Evolutionary conservation across 2,113 vertebrate genomes (phyloP).

Genomic region (Hippocampus abdominalis): DNA sequence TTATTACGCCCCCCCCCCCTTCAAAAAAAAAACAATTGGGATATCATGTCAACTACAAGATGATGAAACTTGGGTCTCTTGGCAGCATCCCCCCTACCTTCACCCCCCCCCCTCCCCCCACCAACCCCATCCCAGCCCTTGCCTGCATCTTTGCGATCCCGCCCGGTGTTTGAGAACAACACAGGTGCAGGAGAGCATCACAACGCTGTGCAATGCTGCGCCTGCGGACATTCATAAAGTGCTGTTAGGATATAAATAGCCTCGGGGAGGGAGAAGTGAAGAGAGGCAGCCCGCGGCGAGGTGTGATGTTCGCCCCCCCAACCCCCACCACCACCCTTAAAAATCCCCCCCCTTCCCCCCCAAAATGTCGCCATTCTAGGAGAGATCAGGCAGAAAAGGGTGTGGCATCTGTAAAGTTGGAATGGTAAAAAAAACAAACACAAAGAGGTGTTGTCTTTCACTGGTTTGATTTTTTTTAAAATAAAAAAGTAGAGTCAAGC

Average conservation of each 20-base stretch:
- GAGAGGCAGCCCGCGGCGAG: not conserved
- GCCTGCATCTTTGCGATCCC: not conserved
- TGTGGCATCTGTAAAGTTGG: constrained; percentile 3
- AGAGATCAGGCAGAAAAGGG: not conserved
- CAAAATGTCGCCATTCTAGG: not conserved
- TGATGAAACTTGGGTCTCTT: not conserved
- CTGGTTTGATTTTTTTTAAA: too few species aligned
- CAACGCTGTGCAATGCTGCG: constrained; percentile 47
- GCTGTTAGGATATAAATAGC: constrained; percentile 69
- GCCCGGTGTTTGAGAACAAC: not conserved
- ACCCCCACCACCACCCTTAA: too few species aligned
- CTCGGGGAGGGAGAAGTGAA: constrained; percentile 41
- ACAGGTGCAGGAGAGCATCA: constrained; percentile 20
- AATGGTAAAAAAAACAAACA: not conserved
- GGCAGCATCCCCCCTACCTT: not conserved
- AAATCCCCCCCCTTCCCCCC: not conserved
- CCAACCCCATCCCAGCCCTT: too few species aligned
- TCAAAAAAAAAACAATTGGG: not conserved
- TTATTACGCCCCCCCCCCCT: not conserved
- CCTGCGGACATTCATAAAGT: constrained; percentile 68
- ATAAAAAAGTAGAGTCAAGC: not conserved
- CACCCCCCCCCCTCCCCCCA: not conserved
- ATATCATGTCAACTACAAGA: not conserved
- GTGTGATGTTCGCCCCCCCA: not conserved
- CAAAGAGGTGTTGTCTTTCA: not conserved